phyloP scores from a whole-genome alignment of 2,797 vertebrate species.

The Gambelia wislizenii region DNA sequence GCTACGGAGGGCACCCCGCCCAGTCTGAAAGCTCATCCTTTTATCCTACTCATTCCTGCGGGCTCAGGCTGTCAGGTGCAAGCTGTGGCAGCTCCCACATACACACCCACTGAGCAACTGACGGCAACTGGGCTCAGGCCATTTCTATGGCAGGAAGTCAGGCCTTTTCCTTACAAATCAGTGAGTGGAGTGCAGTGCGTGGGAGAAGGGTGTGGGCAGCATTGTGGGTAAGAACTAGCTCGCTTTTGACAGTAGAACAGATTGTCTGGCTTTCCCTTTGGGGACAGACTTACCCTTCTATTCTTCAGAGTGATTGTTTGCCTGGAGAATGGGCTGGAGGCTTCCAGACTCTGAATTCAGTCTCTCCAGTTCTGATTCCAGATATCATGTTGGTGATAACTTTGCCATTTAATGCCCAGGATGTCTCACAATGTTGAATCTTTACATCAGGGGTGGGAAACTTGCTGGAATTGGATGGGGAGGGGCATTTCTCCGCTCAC shows the following conservation, averaged over 20 bases:
- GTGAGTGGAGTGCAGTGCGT: conserved; percentile 6
- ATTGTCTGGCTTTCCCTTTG: conserved; percentile 19
- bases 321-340: neutral
- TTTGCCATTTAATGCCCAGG: neutral
- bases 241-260: neutral
- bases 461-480: neutral
- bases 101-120: conserved; percentile 30
- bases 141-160: conserved; percentile 46
- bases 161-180: conserved; percentile 25
- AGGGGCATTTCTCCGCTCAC: too few relatives aligned
- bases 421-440: neutral
- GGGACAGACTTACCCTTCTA: neutral
- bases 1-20: neutral
- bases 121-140: conserved; percentile 20
- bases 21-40: conserved; percentile 20
- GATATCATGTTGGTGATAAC: neutral
- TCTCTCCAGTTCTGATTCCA: neutral
- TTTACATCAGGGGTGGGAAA: neutral
- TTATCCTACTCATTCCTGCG: conserved; percentile 25
- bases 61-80: conserved; percentile 31
- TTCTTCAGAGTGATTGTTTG: neutral
- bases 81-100: conserved; percentile 33
- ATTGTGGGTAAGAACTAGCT: conserved; percentile 1
- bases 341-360: neutral
- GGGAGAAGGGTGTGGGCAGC: conserved; percentile 5